Evolutionary conservation across 2,797 vertebrate species (phyloP).

Genomic region (Sphenodon punctatus): DNA sequence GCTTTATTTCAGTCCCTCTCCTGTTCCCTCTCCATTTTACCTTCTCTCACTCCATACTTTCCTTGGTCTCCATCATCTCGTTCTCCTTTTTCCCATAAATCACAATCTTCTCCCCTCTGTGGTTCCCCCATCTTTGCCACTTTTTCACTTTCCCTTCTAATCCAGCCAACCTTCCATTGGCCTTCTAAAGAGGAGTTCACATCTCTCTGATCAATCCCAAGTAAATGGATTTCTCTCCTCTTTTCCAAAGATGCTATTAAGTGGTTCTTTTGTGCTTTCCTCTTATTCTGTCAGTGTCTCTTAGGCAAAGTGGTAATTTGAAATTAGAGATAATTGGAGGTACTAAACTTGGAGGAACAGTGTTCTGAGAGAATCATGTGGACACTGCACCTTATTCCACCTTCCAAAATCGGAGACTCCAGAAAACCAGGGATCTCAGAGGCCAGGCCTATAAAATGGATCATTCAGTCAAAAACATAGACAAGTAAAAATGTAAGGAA

Average conservation of each 20-base stretch:
- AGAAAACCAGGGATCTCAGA: background rate
- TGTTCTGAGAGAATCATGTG: background rate
- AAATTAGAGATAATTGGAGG: constrained; percentile 24
- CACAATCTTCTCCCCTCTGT: background rate
- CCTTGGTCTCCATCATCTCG: background rate
- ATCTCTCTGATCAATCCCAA: background rate
- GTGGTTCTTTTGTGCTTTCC: background rate
- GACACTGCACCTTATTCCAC: background rate
- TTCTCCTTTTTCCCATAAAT: background rate
- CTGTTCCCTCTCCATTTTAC: background rate
- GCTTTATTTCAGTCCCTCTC: background rate
- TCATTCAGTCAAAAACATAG: constrained; percentile 35
- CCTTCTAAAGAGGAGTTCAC: background rate
- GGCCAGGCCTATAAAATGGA: too few species aligned
- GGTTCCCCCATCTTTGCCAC: background rate
- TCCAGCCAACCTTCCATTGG: background rate
- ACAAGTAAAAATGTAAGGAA: constrained; percentile 47
- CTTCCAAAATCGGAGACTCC: background rate
- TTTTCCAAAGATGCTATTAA: constrained; percentile 16
- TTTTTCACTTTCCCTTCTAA: background rate
- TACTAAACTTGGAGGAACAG: constrained; percentile 24
- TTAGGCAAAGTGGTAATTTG: constrained; percentile 17
- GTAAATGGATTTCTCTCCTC: background rate
- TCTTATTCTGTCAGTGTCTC: constrained; percentile 11
- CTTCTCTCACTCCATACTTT: background rate